Conservation (phyloP, 1,140 invertebrate species). For the Pseudomyrmex flavicornis region DNA sequence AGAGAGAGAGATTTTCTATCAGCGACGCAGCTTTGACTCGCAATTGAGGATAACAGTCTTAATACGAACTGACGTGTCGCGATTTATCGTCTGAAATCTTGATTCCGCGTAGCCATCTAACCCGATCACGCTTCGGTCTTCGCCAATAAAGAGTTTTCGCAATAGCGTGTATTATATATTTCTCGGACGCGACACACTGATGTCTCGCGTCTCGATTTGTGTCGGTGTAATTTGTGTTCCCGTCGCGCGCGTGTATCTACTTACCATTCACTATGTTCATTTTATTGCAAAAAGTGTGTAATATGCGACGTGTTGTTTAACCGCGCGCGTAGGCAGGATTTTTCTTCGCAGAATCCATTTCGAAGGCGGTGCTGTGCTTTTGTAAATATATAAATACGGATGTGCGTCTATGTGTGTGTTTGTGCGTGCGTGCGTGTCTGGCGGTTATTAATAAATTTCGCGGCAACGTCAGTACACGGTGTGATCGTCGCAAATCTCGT, state of each 20-base stretch:
- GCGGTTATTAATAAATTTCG: constrained; percentile 68
- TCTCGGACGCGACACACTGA: background rate
- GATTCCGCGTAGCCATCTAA: constrained; percentile 35
- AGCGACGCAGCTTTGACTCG: too few relatives aligned
- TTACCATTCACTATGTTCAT: constrained; percentile 5
- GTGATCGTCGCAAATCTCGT: constrained; percentile 39
- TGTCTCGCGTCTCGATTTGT: background rate
- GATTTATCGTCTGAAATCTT: constrained; percentile 33
- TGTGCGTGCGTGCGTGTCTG: constrained; percentile 32
- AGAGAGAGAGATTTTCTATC: too few relatives aligned
- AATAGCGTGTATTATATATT: background rate
- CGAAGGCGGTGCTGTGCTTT: constrained; percentile 33
- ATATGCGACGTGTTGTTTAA: constrained; percentile 12
- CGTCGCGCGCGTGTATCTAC: background rate
- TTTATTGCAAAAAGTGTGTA: constrained; percentile 35
- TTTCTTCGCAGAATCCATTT: constrained; percentile 63
- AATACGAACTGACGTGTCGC: background rate
- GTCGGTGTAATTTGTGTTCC: too few relatives aligned
- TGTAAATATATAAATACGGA: constrained; percentile 62
- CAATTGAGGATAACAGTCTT: background rate
- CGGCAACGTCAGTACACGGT: constrained; percentile 23
- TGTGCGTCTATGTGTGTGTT: too few relatives aligned
- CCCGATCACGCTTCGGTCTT: constrained; percentile 8
- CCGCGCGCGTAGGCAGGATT: constrained; percentile 27
- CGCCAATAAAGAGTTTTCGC: constrained; percentile 31